Conservation (phyloP, 92 coral and sea anemone species). For the Virgularia gustaviana region DNA sequence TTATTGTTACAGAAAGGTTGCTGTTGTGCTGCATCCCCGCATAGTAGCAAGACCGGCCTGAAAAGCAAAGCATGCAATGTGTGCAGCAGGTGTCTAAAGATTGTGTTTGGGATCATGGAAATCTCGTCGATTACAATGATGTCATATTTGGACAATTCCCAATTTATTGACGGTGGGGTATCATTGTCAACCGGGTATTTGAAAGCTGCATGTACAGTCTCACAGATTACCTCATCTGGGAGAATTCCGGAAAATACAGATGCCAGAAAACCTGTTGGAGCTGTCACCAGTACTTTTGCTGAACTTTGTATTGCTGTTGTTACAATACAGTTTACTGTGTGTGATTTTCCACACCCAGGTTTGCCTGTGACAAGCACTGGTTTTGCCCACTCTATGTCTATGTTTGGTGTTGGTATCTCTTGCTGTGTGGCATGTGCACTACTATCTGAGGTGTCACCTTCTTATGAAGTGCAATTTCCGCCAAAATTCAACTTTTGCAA, state of each 20-base stretch:
- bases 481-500: no score
- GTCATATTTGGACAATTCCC: constrained; percentile 37
- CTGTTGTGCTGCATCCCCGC: constrained; percentile 29
- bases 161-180: constrained; percentile 13
- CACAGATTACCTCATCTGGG: background rate
- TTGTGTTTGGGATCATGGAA: constrained; percentile 30
- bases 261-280: constrained; percentile 52
- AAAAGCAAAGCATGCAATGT: background rate
- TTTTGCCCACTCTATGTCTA: no score
- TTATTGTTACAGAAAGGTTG: background rate
- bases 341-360: no score
- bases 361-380: no score
- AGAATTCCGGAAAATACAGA: background rate
- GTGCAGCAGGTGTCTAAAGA: constrained; percentile 4
- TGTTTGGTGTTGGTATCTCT: no score
- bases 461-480: no score
- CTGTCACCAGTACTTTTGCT: constrained; percentile 32
- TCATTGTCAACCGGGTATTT: background rate
- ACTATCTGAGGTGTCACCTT: no score
- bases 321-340: no score
- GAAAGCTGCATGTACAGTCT: constrained; percentile 46
- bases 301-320: no score
- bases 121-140: constrained; percentile 43
- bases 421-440: no score
- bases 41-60: constrained; percentile 1